These are phyloP conservation scores for Monarcha castaneiventris DNA, from an alignment of 2,113 vertebrate genomes.

Conservation along the genomic window DNA sequence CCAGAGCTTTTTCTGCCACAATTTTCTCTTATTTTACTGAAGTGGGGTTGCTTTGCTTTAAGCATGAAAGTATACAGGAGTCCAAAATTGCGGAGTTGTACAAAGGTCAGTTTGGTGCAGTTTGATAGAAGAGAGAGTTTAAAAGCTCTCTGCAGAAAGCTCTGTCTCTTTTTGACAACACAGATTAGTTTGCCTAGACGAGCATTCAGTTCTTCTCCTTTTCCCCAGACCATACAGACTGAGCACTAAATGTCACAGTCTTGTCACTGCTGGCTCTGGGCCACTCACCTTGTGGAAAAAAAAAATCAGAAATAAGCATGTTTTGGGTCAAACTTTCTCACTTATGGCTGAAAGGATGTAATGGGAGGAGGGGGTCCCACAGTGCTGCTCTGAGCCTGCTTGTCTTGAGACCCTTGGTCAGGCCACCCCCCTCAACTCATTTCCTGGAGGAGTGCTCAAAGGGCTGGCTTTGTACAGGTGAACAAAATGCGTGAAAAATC, in stretches of 20 bases:
- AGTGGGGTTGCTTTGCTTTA: not conserved
- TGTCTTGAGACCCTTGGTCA: not conserved
- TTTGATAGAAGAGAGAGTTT: not conserved
- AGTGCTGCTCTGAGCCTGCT: not conserved
- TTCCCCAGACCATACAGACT: not conserved
- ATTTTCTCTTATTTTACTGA: not conserved
- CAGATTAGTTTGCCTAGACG: not conserved
- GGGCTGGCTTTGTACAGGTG: not conserved
- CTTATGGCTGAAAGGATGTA: not conserved
- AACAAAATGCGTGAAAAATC: not conserved
- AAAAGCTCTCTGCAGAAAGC: not conserved
- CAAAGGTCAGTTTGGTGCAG: not conserved
- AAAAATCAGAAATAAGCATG: not conserved
- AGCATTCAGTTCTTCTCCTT: not conserved
- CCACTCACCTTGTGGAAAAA: not conserved
- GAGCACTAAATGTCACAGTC: not conserved
- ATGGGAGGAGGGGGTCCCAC: not conserved
- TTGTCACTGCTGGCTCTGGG: fast-evolving
- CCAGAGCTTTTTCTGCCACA: not conserved
- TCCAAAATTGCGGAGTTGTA: not conserved
- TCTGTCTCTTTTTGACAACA: not conserved
- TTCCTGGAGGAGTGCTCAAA: not conserved
- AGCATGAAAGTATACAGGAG: not conserved
- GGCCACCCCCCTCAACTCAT: not conserved
- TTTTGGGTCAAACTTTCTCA: not conserved